phyloP scores from a whole-genome alignment of 2,888 invertebrate genomes.

The Trypoxylon attenuatum region DNA sequence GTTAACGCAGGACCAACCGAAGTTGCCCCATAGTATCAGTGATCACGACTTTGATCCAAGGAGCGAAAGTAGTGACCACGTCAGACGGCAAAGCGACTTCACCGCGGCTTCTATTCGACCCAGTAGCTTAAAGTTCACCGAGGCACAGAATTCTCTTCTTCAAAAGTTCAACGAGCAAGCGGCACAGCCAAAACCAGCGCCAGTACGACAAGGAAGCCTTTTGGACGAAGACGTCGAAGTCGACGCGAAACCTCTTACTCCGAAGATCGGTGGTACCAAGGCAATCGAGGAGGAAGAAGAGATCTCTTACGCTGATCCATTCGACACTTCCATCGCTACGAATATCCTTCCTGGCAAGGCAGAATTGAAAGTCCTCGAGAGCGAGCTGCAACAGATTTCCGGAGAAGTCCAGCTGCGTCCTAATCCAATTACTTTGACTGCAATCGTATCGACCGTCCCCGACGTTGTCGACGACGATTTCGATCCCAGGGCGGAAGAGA shows the following conservation, averaged over 20 bases:
- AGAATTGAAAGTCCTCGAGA: constrained; percentile 86
- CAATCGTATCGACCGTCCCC: constrained; percentile 38
- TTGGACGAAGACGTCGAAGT: constrained; percentile 78
- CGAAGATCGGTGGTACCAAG: constrained; percentile 77
- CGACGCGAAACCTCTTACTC: constrained; percentile 83
- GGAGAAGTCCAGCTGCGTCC: constrained; percentile 64
- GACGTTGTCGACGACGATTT: constrained; percentile 75
- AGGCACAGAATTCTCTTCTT: constrained; percentile 36
- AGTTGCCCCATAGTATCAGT: constrained; percentile 77
- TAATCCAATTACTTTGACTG: constrained; percentile 54
- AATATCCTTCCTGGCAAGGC: constrained; percentile 86
- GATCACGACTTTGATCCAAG: constrained; percentile 81
- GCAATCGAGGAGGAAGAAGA: constrained; percentile 71
- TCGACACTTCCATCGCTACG: constrained; percentile 89
- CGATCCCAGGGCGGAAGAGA: constrained; percentile 76
- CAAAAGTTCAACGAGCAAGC: constrained; percentile 42
- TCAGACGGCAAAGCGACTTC: constrained; percentile 77
- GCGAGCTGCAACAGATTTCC: constrained; percentile 81
- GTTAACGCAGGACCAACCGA: constrained; percentile 53
- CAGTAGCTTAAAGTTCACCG: constrained; percentile 39
- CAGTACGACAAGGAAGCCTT: constrained; percentile 68
- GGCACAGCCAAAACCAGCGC: constrained; percentile 6
- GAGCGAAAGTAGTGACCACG: constrained; percentile 61
- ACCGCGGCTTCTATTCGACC: constrained; percentile 44
- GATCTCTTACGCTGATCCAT: constrained; percentile 82